Base-by-base conservation (phyloP, 2,797 vertebrate species). In the Danionella dracula region DNA sequence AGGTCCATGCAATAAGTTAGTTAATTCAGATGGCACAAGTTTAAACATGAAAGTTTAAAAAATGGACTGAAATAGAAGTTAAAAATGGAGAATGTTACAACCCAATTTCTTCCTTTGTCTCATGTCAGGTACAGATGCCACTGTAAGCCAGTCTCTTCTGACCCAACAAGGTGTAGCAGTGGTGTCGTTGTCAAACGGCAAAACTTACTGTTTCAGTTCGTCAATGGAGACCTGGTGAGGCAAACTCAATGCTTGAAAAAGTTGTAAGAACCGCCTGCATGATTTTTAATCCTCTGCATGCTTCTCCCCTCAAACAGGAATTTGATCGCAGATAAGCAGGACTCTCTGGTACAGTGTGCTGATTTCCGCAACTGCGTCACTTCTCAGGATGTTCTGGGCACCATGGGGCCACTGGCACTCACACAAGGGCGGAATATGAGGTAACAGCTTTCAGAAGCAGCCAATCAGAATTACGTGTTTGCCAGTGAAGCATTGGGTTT, bases 81-180 rank as follows among this genome's bases (percentile, higher is more conserved):
- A n/a, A n/a, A n/a, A n/a, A n/a, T n/a, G n/a, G n/a, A n/a, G n/a
- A n/a, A n/a, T n/a, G n/a, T n/a, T n/a, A 27, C 3, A 12, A 5
- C 6, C 40, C n/a, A n/a, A n/a, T 19, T 15, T 20, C 32, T 16
- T 7, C 9, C 57, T 31, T 27, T 27, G 6, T 31, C 8, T 29
- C 38, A 15, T 8, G 4, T 2, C 5, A 99, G 96, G 93, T 72
- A 88, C 88, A 37, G 94, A 94, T 72, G 84, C 86, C 74, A 93
- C 90, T 0, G 92, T 99, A 9, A 92, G 91, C 40, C 94, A 94
- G 86, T 95, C 95, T 70, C 81, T 98, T 82, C 83, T 99, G 82
- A 99, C 96, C 1, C 94, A 93, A 80, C 96, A 95, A 54, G 96
- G 95, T 1, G 93, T 98, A 38, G 94, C 95, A 0, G 88, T 98